Percentiles rank a stretch among this genome's conserved stretches.
Conservation (phyloP, 2,797 vertebrate species). For the Parauchenoglanis punctatus region DNA sequence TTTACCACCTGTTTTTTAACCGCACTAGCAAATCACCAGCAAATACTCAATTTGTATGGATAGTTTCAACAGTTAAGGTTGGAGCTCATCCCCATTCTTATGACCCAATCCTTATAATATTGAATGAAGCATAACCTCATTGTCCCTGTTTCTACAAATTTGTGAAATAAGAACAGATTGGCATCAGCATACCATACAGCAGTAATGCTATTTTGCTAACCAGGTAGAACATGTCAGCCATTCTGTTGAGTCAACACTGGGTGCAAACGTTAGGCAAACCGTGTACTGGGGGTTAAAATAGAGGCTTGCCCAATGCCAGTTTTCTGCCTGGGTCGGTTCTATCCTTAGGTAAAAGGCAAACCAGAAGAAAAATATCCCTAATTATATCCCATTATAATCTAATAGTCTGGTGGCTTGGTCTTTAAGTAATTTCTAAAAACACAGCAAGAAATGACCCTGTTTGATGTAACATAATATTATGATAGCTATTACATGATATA, state of each 20-base stretch:
- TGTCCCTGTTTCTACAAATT: background rate
- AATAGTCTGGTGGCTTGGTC: background rate
- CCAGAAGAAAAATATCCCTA: background rate
- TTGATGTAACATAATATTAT: background rate
- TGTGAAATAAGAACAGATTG: background rate
- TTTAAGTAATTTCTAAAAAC: no score
- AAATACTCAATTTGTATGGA: background rate
- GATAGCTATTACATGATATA: background rate
- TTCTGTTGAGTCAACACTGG: background rate
- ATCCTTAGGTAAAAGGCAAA: background rate
- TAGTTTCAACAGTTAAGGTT: background rate
- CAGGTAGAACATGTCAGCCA: background rate
- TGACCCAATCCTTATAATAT: background rate
- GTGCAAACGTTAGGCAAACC: background rate
- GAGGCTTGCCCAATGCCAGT: background rate
- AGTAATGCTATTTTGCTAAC: background rate
- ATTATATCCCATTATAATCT: background rate
- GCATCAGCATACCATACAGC: background rate
- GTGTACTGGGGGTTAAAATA: background rate
- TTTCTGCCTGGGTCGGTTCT: background rate
- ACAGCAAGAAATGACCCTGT: background rate
- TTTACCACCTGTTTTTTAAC: background rate
- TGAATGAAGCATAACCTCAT: background rate
- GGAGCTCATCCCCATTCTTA: background rate
- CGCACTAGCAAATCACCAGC: background rate